Base-by-base conservation (phyloP, 2,113 vertebrate species). In the Misgurnus mizolepis region DNA sequence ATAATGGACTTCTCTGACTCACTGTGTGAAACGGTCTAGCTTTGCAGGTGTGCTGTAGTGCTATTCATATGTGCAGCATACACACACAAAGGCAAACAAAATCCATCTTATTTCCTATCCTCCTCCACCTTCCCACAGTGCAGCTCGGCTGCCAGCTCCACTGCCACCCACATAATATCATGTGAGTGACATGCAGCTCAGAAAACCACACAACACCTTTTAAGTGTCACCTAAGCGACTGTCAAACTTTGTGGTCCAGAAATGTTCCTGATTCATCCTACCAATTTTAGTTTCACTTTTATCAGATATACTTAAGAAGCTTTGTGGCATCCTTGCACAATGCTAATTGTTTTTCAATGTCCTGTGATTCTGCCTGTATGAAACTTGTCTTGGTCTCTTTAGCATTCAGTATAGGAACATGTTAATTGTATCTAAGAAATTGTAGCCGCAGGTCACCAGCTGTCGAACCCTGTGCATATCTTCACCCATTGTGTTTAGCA, bases 1-100 rank as follows among this genome's bases (percentile, higher is more conserved):
- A 77, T 84, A 76, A 80, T 83, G 65, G 60, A 61, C 65, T 64
- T 45, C 50, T 79, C 67, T 89, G 79, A 83, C 47, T 87, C 81
- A 84, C 27, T 58, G 61, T 83, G 66, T 41, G 61, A 74, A 67
- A 43, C 15, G 34, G 76, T 78, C 2, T 80, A 73, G 50, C 80
- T 58, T 67, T 50, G 80, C 69, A 74, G 76, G 81, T 85, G 81
- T 70, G 39, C 80, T 69, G 85, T 80, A 83, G 49, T 39, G 65
- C 74, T 49, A 67, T 84, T 85, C 78, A 68, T 66, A 73, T 77
- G 8, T 76, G 45, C 45, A 0, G 2, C 55, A 67, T 67, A 66
- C 67, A 56, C 34, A 80, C 66, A 70, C 34, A 73, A 64, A 82
- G 22, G 49, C 64, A 84, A 39, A 84, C 66, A 80, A 15, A 65